These are phyloP conservation scores for Drosophila niveifrons DNA, from an alignment of 2,888 invertebrate genomes.

Conservation along the genomic window DNA sequence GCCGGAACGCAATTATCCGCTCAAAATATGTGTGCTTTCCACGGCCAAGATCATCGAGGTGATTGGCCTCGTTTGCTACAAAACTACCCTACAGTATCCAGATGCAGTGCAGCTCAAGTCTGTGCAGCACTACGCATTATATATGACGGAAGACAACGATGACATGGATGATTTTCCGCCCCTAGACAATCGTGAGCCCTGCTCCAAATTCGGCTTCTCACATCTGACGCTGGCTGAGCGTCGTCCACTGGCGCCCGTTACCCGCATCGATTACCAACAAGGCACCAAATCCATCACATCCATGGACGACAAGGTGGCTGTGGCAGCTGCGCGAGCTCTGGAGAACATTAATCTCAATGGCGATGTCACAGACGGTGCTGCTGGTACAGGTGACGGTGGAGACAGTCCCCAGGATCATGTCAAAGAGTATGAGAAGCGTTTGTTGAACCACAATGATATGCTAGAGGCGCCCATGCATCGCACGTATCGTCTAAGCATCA, in stretches of 20 bases:
- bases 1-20: slow-evolving; percentile 93
- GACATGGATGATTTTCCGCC: slow-evolving; percentile 95
- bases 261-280: slow-evolving; percentile 79
- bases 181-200: slow-evolving; percentile 94
- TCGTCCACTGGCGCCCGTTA: slow-evolving; percentile 79
- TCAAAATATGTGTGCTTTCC: slow-evolving; percentile 92
- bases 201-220: slow-evolving; percentile 96
- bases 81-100: slow-evolving; percentile 89
- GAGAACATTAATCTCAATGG: slow-evolving; percentile 69
- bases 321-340: slow-evolving; percentile 78
- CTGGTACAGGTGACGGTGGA: slow-evolving; percentile 19
- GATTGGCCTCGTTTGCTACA: slow-evolving; percentile 96
- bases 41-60: slow-evolving; percentile 95
- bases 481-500: slow-evolving; percentile 91
- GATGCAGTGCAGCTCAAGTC: slow-evolving; percentile 88
- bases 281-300: slow-evolving; percentile 85
- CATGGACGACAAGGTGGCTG: slow-evolving; percentile 84
- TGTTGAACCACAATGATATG: slow-evolving; percentile 91
- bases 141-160: slow-evolving; percentile 98
- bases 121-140: slow-evolving; percentile 92
- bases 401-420: slow-evolving; percentile 63
- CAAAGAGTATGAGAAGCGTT: slow-evolving; percentile 87
- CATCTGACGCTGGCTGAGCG: slow-evolving; percentile 95
- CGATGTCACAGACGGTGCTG: slow-evolving; percentile 56
- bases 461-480: slow-evolving; percentile 96